Conservation (phyloP, 37 sponge, comb jelly and placozoan genomes). For the Spongia lamella region DNA sequence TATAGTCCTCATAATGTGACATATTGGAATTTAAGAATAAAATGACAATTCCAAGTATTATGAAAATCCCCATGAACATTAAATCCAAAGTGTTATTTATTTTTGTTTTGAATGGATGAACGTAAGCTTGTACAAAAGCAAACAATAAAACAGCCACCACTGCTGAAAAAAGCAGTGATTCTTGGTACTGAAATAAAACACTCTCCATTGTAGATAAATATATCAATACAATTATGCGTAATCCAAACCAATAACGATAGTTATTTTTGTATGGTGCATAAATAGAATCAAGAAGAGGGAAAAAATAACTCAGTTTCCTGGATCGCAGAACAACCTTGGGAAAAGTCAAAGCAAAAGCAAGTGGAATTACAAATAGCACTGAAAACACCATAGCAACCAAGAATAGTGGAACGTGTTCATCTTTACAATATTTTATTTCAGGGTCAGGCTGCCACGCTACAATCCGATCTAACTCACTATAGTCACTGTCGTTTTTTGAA, state of each 20-base stretch:
- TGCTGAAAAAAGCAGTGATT: conserved; percentile 7
- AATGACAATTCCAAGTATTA: too few species aligned
- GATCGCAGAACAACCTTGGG: conserved; percentile 2
- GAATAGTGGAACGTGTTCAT: neutral
- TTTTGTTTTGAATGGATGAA: conserved; percentile 30
- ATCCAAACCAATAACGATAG: conserved; percentile 47
- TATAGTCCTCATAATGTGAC: too few species aligned
- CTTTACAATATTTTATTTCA: neutral
- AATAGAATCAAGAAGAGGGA: conserved; percentile 35
- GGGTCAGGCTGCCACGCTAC: conserved; percentile 45
- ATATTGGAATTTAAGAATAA: too few species aligned
- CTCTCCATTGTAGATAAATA: conserved; percentile 9
- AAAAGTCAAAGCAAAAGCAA: conserved; percentile 11
- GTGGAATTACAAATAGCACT: conserved; percentile 23
- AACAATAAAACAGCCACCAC: neutral
- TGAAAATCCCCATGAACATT: conserved; percentile 8
- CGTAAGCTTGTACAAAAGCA: conserved; percentile 23
- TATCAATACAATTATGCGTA: conserved; percentile 2
- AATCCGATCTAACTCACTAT: neutral
- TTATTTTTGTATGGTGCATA: conserved; percentile 46
- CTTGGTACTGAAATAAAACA: neutral
- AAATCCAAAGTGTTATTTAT: conserved; percentile 14
- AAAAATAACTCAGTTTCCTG: neutral
- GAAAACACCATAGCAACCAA: conserved; percentile 4
- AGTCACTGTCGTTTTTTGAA: neutral